Conservation (phyloP, 1,140 invertebrate species). For the Bemisia tabaci region DNA sequence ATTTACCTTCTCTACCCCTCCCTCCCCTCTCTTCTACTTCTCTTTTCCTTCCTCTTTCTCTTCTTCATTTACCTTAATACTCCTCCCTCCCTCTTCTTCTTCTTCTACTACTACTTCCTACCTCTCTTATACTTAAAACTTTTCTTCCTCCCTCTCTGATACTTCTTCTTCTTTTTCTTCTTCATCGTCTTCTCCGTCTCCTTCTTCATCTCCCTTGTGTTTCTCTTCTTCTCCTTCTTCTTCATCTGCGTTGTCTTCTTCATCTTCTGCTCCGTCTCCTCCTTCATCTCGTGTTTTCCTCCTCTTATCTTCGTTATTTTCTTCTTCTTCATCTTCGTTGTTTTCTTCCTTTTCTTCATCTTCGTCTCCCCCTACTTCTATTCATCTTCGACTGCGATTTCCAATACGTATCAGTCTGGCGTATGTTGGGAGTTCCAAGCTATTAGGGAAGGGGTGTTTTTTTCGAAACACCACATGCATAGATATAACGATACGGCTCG, state of each 20-base stretch:
- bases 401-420: no score
- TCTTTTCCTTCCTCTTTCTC: conserved; percentile 1
- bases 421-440: no score
- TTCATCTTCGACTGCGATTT: no score
- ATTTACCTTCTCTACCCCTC: not conserved
- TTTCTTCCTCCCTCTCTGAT: not conserved
- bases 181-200: no score
- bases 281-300: not conserved
- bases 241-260: not conserved
- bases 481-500: no score
- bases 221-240: not conserved
- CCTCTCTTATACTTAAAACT: no score
- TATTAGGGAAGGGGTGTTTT: no score
- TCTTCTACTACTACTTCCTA: not conserved
- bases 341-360: not conserved
- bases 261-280: not conserved
- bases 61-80: not conserved
- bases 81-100: not conserved
- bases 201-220: not conserved
- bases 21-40: conserved; percentile 5
- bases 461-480: no score
- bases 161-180: not conserved
- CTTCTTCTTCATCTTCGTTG: not conserved
- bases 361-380: not conserved
- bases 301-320: not conserved